Evolutionary conservation across 2,113 vertebrate genomes (phyloP), one percentile per base, ranked within the genome.

Genomic region (Tragulus kanchil): DNA sequence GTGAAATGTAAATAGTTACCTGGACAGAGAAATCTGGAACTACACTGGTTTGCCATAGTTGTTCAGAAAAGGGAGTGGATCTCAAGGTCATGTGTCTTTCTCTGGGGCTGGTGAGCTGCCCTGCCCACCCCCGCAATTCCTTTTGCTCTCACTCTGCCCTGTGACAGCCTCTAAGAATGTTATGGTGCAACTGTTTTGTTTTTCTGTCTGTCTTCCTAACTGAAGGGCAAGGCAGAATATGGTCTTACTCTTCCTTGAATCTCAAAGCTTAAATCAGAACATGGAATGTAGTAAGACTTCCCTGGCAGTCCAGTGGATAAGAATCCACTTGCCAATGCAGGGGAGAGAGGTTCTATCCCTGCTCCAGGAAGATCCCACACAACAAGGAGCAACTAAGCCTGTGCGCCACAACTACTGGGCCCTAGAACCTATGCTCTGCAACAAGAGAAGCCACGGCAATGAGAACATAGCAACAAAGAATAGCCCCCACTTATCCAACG

Each of bases 1-100:
- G 28, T 36, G 73, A 85, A 83, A 95, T 45, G 50, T 36, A 96
- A 88, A 90, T 23, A 31, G 59, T 23, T n/a, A 87, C 65, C 48
- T 69, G 64, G 69, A 93, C 50, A 45, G 45, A 85, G 25, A 50
- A 78, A 82, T 26, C 71, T 0, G 25, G 36, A 36, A 71, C 42
- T 42, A 54, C 19, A 26, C 2, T n/a, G 23, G 50, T 42, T 58
- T 86, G 67, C 42, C 26, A 48, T 8, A 23, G 3, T 19, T 61
- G n/a, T 52, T 73, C 19, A n/a, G 48, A 95, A 88, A 83, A 75
- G 11, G n/a, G 21, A 58, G 9, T 8, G 26, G 19, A 69, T 50
- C n/a, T 89, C 65, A 48, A 58, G 14, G 71, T 58, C 52, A 64
- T 2, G 0, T 21, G 50, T 31, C 6, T 50, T 17, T 58, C n/a